Conservation (phyloP, 2,797 vertebrate species). For the Myripristis murdjan region DNA sequence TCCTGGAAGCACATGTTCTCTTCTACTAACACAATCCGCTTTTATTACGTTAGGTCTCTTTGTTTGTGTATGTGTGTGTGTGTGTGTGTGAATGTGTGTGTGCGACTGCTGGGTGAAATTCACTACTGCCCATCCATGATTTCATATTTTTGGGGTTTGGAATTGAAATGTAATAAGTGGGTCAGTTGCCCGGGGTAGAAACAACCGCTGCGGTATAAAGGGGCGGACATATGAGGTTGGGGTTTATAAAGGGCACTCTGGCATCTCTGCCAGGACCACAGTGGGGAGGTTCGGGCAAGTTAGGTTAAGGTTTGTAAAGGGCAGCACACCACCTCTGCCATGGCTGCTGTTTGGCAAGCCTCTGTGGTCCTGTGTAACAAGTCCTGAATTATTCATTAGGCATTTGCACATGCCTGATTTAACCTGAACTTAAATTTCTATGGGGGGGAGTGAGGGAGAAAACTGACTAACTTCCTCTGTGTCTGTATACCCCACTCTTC, state of each 20-base stretch:
- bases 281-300: slow-evolving; percentile 22
- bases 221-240: slow-evolving; percentile 33
- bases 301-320: slow-evolving; percentile 66
- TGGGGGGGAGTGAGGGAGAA: background rate
- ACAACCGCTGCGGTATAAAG: slow-evolving; percentile 50
- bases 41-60: slow-evolving; percentile 31
- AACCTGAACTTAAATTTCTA: slow-evolving; percentile 56
- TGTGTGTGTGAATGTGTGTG: background rate
- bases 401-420: slow-evolving; percentile 57
- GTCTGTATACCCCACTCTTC: slow-evolving; percentile 36
- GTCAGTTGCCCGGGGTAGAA: slow-evolving; percentile 36
- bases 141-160: slow-evolving; percentile 40
- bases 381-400: slow-evolving; percentile 75
- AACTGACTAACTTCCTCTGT: slow-evolving; percentile 24
- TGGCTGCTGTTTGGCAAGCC: slow-evolving; percentile 60
- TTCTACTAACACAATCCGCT: slow-evolving; percentile 30
- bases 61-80: background rate
- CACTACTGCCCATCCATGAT: slow-evolving; percentile 8
- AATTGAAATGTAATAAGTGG: slow-evolving; percentile 39
- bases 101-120: slow-evolving; percentile 13
- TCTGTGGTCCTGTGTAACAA: slow-evolving; percentile 44
- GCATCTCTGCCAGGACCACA: slow-evolving; percentile 52
- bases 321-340: slow-evolving; percentile 52
- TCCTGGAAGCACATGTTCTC: background rate
- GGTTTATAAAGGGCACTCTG: slow-evolving; percentile 36